phyloP scores from a whole-genome alignment of 2,888 invertebrate species.

The Lamellibrachia satsuma region DNA sequence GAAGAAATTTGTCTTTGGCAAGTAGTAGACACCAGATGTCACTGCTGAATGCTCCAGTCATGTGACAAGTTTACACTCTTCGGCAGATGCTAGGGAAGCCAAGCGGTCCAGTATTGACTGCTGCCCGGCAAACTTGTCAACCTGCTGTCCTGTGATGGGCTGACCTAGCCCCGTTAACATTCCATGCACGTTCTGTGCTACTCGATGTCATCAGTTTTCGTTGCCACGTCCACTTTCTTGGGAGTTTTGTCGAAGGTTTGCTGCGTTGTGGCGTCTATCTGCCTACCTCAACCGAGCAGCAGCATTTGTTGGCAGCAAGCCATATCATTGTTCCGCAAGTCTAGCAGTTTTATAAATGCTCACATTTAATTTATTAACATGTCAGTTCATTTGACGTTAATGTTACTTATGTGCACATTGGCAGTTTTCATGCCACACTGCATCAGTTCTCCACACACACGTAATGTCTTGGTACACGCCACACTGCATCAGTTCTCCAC shows the following conservation, averaged over 20 bases:
- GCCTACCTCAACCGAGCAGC: background rate
- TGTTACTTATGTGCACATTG: background rate
- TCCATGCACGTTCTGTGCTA: background rate
- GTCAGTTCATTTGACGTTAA: background rate
- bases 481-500: background rate
- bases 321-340: background rate
- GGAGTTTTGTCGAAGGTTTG: background rate
- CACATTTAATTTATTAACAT: constrained; percentile 17
- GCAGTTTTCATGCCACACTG: background rate
- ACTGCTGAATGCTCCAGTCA: background rate
- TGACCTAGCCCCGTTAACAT: background rate
- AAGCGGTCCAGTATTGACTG: background rate
- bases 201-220: background rate
- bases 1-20: constrained; percentile 39
- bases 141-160: background rate
- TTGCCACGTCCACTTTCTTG: background rate
- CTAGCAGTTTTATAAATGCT: background rate
- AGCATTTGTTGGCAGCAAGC: constrained; percentile 12
- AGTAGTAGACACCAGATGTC: constrained; percentile 20
- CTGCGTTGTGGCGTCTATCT: background rate
- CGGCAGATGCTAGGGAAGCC: background rate
- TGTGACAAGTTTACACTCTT: background rate
- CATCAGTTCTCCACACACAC: background rate
- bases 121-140: background rate
- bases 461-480: background rate